These are phyloP conservation scores for Lobophora halterata DNA, from an alignment of 2,888 invertebrate species.

Conservation along the genomic window DNA sequence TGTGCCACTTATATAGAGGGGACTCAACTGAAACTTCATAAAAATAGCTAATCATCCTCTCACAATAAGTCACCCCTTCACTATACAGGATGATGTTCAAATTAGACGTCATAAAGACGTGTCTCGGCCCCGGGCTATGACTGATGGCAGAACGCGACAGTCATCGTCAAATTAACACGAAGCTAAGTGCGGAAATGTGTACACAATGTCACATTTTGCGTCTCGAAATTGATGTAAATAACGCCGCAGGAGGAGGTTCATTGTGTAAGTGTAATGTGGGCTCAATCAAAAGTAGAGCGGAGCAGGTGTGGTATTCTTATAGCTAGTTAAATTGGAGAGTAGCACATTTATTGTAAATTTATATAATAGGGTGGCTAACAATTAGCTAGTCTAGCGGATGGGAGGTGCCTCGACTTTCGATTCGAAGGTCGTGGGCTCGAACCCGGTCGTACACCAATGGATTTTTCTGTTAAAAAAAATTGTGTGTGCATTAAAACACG, in stretches of 20 bases:
- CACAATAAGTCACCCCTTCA: slow-evolving; percentile 68
- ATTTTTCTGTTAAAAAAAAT: too few relatives aligned
- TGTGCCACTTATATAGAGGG: too few relatives aligned
- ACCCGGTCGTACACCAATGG: too few relatives aligned
- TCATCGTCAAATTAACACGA: slow-evolving; percentile 74
- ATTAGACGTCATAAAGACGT: slow-evolving; percentile 70
- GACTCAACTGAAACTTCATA: slow-evolving; percentile 24
- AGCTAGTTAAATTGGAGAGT: not conserved
- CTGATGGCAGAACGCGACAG: slow-evolving; percentile 66
- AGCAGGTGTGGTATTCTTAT: slow-evolving; percentile 7
- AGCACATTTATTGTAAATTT: not conserved
- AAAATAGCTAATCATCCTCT: slow-evolving; percentile 61
- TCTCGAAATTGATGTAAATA: slow-evolving; percentile 50
- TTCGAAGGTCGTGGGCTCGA: too few relatives aligned
- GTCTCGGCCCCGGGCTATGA: slow-evolving; percentile 60
- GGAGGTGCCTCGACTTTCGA: too few relatives aligned
- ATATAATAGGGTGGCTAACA: slow-evolving; percentile 3
- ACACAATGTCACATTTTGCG: slow-evolving; percentile 54
- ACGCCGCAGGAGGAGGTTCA: slow-evolving; percentile 20
- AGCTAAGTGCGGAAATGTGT: slow-evolving; percentile 76
- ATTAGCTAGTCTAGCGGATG: too few relatives aligned
- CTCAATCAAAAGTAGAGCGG: slow-evolving; percentile 11
- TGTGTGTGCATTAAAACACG: too few relatives aligned
- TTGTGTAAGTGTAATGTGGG: slow-evolving; percentile 12
- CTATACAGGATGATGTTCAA: slow-evolving; percentile 65